phyloP scores from a whole-genome alignment of 2,113 vertebrate genomes.

The Aramus guarauna region DNA sequence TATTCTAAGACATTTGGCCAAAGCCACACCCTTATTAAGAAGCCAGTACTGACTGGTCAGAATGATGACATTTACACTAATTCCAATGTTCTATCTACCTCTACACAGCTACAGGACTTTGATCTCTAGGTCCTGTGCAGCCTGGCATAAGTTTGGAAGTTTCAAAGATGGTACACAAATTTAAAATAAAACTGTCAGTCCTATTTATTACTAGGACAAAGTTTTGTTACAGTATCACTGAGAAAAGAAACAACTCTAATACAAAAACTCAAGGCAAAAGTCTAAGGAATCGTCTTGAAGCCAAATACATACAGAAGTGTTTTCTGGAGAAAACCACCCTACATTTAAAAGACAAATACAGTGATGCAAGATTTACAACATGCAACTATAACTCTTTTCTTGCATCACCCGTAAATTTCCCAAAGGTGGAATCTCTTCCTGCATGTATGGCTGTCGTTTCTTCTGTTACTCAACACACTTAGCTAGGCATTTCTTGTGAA shows the following conservation, averaged over 20 bases:
- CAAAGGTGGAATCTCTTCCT: neutral
- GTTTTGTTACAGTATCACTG: neutral
- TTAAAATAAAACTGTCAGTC: neutral
- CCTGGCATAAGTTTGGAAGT: neutral
- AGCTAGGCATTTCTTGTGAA: neutral
- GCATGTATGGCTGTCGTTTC: neutral
- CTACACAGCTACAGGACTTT: neutral
- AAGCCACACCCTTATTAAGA: neutral
- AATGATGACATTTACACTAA: neutral
- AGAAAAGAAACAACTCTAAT: neutral
- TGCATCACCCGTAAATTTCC: neutral
- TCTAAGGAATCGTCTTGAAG: neutral
- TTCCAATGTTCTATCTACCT: neutral
- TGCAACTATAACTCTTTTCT: neutral
- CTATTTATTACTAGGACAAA: neutral
- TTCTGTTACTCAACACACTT: neutral
- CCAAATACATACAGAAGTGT: neutral
- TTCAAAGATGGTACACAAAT: neutral
- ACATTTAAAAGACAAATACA: neutral
- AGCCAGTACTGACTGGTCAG: neutral
- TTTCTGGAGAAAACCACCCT: neutral
- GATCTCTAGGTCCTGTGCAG: neutral
- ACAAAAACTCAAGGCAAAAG: neutral
- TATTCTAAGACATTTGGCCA: neutral
- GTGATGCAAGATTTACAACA: neutral